Evolutionary conservation across 2,113 vertebrate genomes (phyloP), one percentile per base, ranked within the genome.

Genomic region (Pimephales promelas): DNA sequence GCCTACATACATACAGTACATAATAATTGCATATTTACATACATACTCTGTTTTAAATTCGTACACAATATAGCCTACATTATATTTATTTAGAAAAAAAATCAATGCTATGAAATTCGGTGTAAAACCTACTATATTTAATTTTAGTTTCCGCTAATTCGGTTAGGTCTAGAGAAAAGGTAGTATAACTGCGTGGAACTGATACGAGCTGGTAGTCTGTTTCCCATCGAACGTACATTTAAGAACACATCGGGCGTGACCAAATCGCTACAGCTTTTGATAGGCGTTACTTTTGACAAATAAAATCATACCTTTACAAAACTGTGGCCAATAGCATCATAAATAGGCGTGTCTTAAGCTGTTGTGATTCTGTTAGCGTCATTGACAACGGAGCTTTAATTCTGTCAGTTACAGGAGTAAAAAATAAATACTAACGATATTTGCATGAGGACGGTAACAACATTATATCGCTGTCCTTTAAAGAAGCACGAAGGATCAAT

Each of bases 371-470:
- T 40, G 31, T 4, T 6, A 76, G 79, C 81, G 86, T 88, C 70
- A 57, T 75, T 85, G 59, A 34, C 83, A 88, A 88, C 89, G 61
- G 34, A 34, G 14, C 57, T 86, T 88, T 59, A 88, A 64, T 40
- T 36, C 24, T 54, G 47, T 31, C 71, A 18, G 76, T 40, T 70
- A 45, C 66, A 34, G 59, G 16, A 16, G 5, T n/a, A 10, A n/a
- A n/a, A n/a, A n/a, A n/a, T 3, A 43, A 47, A 7, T 57, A 14
- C 10, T 3, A 16, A 31, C 16, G 1, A 1, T 18, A n/a, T 18
- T 5, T 31, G 43, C 4, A 40, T 40, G 18, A 70, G 66, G 34
- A 40, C 20, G 40, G 36, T 22, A 73, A n/a, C 14, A 22, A 4
- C 4, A n/a, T 28, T 61, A 31, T 52, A 9, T 47, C 24, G 24